phyloP scores from a whole-genome alignment of 1,140 invertebrate genomes.

The Megalopta genalis region DNA sequence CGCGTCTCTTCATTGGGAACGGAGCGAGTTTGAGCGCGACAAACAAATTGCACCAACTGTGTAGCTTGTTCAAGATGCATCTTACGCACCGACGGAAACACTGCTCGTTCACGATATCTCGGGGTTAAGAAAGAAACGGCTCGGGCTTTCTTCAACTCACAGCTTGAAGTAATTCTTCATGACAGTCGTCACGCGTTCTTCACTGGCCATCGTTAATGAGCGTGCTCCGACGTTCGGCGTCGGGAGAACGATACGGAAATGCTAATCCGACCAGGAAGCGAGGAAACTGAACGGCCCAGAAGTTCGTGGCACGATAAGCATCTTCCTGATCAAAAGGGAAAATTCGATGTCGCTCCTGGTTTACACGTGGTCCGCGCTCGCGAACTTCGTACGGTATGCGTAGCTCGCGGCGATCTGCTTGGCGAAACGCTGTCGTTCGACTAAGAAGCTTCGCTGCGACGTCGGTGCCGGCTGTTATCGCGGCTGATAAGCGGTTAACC shows the following conservation, averaged over 20 bases:
- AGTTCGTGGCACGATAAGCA: constrained; percentile 12
- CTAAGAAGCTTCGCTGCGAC: constrained; percentile 11
- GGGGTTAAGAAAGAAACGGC: too few relatives aligned
- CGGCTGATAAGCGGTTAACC: constrained; percentile 34
- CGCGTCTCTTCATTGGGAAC: too few relatives aligned
- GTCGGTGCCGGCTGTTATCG: constrained; percentile 31
- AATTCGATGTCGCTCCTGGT: neutral
- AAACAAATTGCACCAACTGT: neutral
- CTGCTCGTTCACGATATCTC: neutral
- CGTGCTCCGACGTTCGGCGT: neutral
- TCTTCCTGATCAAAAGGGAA: neutral
- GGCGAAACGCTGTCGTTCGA: constrained; percentile 4
- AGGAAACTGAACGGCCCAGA: constrained; percentile 43
- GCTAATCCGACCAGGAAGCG: neutral
- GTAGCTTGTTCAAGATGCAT: too few relatives aligned
- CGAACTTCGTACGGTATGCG: neutral
- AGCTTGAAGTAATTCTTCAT: constrained; percentile 57
- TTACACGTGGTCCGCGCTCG: constrained; percentile 26
- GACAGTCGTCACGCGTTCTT: constrained; percentile 16
- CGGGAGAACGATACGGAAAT: constrained; percentile 4
- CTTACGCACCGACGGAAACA: too few relatives aligned
- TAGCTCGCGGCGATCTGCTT: neutral
- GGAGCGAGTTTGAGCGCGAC: neutral
- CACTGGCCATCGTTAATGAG: constrained; percentile 30
- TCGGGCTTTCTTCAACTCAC: constrained; percentile 41